A percentile compares a stretch with the other conserved stretches of the same genome.
phyloP scores from a whole-genome alignment of 2,113 vertebrate species.

The Electrona antarctica region DNA sequence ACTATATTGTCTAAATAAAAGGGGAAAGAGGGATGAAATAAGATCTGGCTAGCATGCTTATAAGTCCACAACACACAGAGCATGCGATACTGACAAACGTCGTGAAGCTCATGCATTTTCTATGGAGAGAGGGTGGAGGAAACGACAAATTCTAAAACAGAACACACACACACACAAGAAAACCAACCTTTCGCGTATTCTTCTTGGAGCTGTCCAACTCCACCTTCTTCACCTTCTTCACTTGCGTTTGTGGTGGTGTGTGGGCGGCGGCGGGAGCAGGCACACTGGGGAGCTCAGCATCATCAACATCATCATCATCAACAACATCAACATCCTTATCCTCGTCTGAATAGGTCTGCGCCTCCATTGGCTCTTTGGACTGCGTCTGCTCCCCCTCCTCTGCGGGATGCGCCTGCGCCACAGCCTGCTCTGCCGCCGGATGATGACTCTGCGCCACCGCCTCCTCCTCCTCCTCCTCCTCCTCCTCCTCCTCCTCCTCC shows the following conservation, averaged over 20 bases:
- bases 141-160: not conserved
- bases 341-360: conserved; percentile 1
- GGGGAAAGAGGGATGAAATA: no score
- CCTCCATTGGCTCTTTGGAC: not conserved
- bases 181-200: conserved; percentile 63
- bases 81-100: not conserved
- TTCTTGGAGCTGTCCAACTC: conserved; percentile 10
- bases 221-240: not conserved
- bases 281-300: not conserved
- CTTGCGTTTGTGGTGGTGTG: not conserved
- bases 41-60: not conserved
- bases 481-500: not conserved
- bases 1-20: no score
- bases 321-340: not conserved
- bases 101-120: no score
- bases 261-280: not conserved
- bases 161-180: not conserved
- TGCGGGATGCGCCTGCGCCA: no score
- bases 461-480: no score
- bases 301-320: conserved; percentile 20
- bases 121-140: not conserved
- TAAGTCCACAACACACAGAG: not conserved
- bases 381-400: not conserved
- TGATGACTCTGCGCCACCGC: not conserved
- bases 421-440: no score